A percentile compares a stretch with the other conserved stretches of the same genome.
Conservation (phyloP, 2,888 invertebrate genomes). For the Camptogramma bilineatum region DNA sequence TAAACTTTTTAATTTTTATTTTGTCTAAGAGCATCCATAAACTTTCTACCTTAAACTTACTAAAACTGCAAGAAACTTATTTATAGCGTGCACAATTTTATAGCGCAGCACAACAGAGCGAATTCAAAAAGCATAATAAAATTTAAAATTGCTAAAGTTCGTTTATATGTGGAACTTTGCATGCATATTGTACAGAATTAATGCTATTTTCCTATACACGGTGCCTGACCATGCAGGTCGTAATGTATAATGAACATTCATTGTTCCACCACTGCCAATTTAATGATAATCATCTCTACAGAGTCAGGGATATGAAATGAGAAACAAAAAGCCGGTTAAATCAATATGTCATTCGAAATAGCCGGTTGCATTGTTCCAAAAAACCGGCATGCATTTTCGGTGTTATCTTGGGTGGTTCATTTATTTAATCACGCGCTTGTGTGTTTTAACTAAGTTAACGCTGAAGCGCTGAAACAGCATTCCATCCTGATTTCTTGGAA, state of each 20-base stretch:
- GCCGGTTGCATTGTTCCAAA: conserved; percentile 6
- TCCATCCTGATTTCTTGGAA: too few relatives aligned
- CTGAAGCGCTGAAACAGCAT: too few relatives aligned
- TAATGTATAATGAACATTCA: conserved; percentile 45
- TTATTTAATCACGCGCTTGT: not conserved
- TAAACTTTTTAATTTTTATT: not conserved
- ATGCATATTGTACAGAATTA: conserved; percentile 42
- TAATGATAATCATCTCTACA: conserved; percentile 41
- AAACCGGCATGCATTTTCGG: not conserved
- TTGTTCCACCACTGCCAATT: conserved; percentile 45
- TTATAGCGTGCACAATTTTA: not conserved
- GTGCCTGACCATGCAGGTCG: conserved; percentile 62
- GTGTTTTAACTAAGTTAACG: too few relatives aligned
- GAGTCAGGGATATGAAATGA: conserved; percentile 25
- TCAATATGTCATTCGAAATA: conserved; percentile 2
- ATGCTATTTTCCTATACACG: conserved; percentile 50
- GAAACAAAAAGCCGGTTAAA: conserved; percentile 20
- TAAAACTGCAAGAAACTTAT: not conserved
- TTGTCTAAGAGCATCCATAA: not conserved
- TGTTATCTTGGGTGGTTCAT: not conserved
- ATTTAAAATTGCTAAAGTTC: conserved; percentile 25
- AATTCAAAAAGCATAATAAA: not conserved
- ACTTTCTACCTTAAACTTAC: not conserved
- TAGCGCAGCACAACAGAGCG: not conserved
- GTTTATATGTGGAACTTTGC: conserved; percentile 40